Percentiles rank a stretch among this genome's conserved stretches.
phyloP scores from a whole-genome alignment of 2,888 invertebrate species.

The Aleiodes testaceus region DNA sequence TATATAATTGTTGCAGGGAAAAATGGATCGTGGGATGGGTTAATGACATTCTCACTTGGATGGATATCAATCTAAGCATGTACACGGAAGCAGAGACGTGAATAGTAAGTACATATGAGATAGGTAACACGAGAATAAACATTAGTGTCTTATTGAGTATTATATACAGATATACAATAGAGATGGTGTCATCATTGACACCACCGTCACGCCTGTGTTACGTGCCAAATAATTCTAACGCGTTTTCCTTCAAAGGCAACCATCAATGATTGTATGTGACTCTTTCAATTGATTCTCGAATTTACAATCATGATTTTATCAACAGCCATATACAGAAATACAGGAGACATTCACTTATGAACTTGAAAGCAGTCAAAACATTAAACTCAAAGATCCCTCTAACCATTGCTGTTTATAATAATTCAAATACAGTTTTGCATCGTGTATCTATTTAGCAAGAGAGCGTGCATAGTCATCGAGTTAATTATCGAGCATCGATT shows the following conservation, averaged over 20 bases:
- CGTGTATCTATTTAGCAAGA: constrained; percentile 4
- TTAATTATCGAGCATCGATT: constrained; percentile 50
- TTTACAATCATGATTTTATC: constrained; percentile 5
- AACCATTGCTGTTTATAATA: constrained; percentile 22
- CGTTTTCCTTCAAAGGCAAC: constrained; percentile 33
- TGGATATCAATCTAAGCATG: constrained; percentile 60
- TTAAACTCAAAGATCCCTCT: background rate
- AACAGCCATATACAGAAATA: no score
- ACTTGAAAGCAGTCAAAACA: no score
- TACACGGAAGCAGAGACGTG: constrained; percentile 69
- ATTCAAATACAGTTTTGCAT: constrained; percentile 24
- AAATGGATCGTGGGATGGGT: constrained; percentile 47
- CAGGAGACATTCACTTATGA: no score
- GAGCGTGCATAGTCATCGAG: constrained; percentile 49
- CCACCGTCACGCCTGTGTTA: constrained; percentile 66
- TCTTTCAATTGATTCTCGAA: constrained; percentile 4
- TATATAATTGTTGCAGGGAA: background rate
- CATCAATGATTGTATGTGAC: constrained; percentile 17
- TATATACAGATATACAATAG: constrained; percentile 39
- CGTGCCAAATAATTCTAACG: constrained; percentile 66
- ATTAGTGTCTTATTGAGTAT: constrained; percentile 25
- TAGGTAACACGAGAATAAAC: constrained; percentile 32
- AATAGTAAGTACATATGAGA: constrained; percentile 60
- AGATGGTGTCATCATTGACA: constrained; percentile 54
- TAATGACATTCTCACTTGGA: constrained; percentile 43